phyloP scores from a whole-genome alignment of 2,888 invertebrate genomes.

The Torymus tubicola region DNA sequence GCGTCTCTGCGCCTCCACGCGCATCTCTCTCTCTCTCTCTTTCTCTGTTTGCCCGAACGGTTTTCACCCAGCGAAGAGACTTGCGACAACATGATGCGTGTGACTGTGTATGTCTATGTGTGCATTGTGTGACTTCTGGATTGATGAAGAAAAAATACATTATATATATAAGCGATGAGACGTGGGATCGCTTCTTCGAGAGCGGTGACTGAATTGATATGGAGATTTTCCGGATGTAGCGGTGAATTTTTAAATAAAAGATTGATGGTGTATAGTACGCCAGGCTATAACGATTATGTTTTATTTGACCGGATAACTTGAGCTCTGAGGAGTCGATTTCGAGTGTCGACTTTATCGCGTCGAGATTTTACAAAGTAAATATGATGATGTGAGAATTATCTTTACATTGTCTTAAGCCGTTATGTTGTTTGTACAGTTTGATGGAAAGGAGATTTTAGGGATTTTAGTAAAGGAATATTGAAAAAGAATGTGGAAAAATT shows the following conservation, averaged over 20 bases:
- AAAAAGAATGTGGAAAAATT: too few relatives aligned
- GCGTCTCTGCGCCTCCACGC: not conserved
- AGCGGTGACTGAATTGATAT: conserved; percentile 39
- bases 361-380: too few relatives aligned
- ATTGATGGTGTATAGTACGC: conserved; percentile 26
- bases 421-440: too few relatives aligned
- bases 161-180: not conserved
- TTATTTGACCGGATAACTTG: not conserved
- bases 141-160: conserved; percentile 34
- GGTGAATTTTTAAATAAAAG: conserved; percentile 37
- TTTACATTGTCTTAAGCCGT: too few relatives aligned
- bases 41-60: not conserved
- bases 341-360: too few relatives aligned
- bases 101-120: not conserved
- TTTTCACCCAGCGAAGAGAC: conserved; percentile 1
- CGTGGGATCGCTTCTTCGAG: not conserved
- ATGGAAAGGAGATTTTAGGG: too few relatives aligned
- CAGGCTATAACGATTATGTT: not conserved
- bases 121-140: not conserved
- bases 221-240: conserved; percentile 43
- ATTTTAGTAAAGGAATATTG: too few relatives aligned
- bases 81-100: conserved; percentile 23
- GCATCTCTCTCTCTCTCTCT: too few relatives aligned
- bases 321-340: too few relatives aligned
- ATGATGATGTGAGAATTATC: too few relatives aligned